Base-by-base conservation (phyloP, 2,113 vertebrate species). In the Sebastes schlegelii region DNA sequence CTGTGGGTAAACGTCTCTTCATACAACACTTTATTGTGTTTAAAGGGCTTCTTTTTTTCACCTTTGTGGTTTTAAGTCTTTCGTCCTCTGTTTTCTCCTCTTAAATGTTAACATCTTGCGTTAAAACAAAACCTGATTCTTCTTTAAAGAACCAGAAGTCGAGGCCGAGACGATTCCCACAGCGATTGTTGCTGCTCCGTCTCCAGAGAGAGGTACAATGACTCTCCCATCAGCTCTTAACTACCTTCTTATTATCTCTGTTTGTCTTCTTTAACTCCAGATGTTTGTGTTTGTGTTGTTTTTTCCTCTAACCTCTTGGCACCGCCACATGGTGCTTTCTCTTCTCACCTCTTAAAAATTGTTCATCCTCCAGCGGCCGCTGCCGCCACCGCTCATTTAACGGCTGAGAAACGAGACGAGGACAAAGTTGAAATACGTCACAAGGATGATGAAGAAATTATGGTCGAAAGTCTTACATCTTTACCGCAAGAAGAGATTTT, bases 241-340 rank as follows among this genome's bases (percentile, higher is more conserved):
- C 40, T 61, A 1, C 58, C 65, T 40, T 82, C 6, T 86, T 40
- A 52, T 74, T 7, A 4, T 85, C 40, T 81, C 1, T 66, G 14
- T 76, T 76, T 85, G 69, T 90, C 23, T 77, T 1, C 2, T 68
- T 75, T 91, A 89, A 92, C 76, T 60, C 58, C 46, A 80, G 68
- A 58, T 84, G 54, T 91, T 78, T 92, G 63, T 92, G 43, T 91
- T 7, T 88, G 55, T 91, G 40, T 88, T 80, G 23, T 73, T 68
- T 78, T 62, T 84, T 11, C 58, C 19, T 55, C 45, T 91, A 89
- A 94, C 76, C 80, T 92, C 92, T 94, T 93, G 91, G 90, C 80
- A 85, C 85, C 64, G 64, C 69, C 8, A 4, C 49, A 82, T 91
- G 91, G 85, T 92, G 90, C 89, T 82, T 85, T 89, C 43, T 90